Base-by-base conservation (phyloP, 2,888 invertebrate genomes). In the Drosophila kanekoi region DNA sequence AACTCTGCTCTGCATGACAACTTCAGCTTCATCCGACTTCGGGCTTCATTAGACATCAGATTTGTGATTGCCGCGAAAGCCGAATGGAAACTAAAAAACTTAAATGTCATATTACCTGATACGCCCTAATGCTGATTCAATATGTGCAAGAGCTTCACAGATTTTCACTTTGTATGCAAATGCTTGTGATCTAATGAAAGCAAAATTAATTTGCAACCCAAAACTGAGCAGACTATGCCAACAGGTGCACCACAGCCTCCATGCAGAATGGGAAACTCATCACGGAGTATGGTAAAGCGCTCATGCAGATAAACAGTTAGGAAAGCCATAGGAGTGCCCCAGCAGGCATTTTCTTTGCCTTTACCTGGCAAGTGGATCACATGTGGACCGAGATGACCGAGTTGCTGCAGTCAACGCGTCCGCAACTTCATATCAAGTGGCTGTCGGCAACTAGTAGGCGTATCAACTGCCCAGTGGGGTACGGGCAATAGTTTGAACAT, bases 291-390 rank as follows among this genome's bases (percentile, higher is more conserved):
- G 32, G 62, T 52, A 53, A 66, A 61, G 61, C 62, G 69, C 75
- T 85, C 82, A 87, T 62, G 87, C 85, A 76, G 86, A 83, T 85
- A 78, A 85, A 85, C 83, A 85, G 87, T 87, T 83, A 79, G 66
- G 60, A 85, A 83, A 79, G 66, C 83, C 82, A 72, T 87, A 80
- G 80, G 58, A 87, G 71, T 79, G 77, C 77, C 14, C 51, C 47
- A 51, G n/a, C 40, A 20, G 53, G 33, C 57, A 66, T 51, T 67
- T 57, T 49, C 58, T 69, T 48, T 68, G 18, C 40, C 48, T 54
- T 43, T 59, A 13, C 35, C 16, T 5, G 53, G 28, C 68, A 75
- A 72, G 51, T 79, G 82, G 75, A 79, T 81, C 82, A 84, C 74
- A 81, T 78, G 76, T 76, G 73, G 76, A 68, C 64, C 58, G 51